Evolutionary conservation across 2,113 vertebrate species (phyloP).

Genomic region (Pithys albifrons): DNA sequence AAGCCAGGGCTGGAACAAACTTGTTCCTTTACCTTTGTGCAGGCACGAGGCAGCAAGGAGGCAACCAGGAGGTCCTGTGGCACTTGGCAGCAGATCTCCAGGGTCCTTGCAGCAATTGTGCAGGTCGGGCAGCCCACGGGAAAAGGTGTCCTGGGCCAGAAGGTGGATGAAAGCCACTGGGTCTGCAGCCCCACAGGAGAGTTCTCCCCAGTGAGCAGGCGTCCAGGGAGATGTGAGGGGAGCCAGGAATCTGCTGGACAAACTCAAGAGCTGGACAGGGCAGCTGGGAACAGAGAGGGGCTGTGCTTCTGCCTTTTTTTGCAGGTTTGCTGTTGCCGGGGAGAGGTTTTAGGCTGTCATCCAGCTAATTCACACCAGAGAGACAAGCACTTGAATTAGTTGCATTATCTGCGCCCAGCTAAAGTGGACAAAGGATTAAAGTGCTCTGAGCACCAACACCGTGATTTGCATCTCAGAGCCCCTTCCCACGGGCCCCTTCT

Average conservation of each 20-base stretch:
- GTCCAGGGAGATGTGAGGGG: background rate
- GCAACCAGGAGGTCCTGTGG: background rate
- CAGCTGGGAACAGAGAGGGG: constrained; percentile 1
- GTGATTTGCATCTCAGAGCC: constrained; percentile 45
- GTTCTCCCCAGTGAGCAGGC: background rate
- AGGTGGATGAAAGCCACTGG: background rate
- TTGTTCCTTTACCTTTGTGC: background rate
- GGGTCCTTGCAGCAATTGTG: background rate
- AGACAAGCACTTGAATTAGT: constrained; percentile 45
- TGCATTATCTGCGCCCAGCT: constrained; percentile 44
- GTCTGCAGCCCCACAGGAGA: background rate
- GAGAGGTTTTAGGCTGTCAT: constrained; percentile 43
- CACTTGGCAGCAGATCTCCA: background rate
- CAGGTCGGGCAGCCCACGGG: background rate
- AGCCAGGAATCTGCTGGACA: background rate
- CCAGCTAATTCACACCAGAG: constrained; percentile 44
- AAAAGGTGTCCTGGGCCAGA: background rate
- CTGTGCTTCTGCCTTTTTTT: constrained; percentile 13
- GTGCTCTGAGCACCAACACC: constrained; percentile 13
- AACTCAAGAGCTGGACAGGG: background rate
- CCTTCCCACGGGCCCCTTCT: constrained; percentile 40
- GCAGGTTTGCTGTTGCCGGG: constrained; percentile 48
- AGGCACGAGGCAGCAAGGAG: background rate
- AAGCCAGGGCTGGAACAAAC: background rate
- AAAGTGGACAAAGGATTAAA: constrained; percentile 59